Percentiles rank a stretch among this genome's conserved stretches.
These are phyloP conservation scores for Exaiptasia diaphana DNA, from an alignment of 64 coral and sea anemone species.

Conservation along the genomic window DNA sequence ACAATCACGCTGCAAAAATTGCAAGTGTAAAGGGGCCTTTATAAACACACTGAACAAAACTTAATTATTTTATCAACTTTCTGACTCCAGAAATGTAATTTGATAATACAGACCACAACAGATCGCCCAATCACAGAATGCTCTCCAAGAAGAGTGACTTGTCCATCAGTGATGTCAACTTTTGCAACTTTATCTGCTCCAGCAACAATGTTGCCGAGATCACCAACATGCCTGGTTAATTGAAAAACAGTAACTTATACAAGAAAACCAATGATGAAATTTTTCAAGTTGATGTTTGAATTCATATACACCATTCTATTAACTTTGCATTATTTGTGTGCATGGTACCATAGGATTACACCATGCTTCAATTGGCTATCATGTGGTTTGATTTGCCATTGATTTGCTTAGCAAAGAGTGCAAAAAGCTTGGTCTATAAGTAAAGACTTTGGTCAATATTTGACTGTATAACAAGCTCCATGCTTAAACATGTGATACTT, in stretches of 20 bases:
- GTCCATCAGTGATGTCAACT: constrained; percentile 53
- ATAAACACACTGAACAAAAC: too few relatives aligned
- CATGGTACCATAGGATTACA: not conserved
- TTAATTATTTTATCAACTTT: too few relatives aligned
- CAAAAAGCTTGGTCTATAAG: too few relatives aligned
- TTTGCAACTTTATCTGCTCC: constrained; percentile 35
- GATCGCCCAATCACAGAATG: constrained; percentile 71
- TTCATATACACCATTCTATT: not conserved
- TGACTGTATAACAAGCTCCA: too few relatives aligned
- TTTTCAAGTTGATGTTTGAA: not conserved
- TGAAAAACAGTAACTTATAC: too few relatives aligned
- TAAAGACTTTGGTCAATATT: too few relatives aligned
- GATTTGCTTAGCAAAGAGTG: too few relatives aligned
- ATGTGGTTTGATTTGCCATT: too few relatives aligned
- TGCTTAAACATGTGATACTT: too few relatives aligned
- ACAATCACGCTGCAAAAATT: not conserved
- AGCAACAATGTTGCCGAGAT: constrained; percentile 67
- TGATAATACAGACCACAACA: constrained; percentile 50
- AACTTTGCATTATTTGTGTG: not conserved
- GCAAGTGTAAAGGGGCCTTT: not conserved
- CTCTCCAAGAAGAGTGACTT: constrained; percentile 49
- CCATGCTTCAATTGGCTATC: too few relatives aligned
- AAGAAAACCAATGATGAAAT: too few relatives aligned
- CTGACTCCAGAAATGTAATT: too few relatives aligned
- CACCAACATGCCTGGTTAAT: constrained; percentile 75